Evolutionary conservation across 2,113 vertebrate species (phyloP), one percentile per base, ranked within the genome.

Genomic region (Pleuronectes platessa): DNA sequence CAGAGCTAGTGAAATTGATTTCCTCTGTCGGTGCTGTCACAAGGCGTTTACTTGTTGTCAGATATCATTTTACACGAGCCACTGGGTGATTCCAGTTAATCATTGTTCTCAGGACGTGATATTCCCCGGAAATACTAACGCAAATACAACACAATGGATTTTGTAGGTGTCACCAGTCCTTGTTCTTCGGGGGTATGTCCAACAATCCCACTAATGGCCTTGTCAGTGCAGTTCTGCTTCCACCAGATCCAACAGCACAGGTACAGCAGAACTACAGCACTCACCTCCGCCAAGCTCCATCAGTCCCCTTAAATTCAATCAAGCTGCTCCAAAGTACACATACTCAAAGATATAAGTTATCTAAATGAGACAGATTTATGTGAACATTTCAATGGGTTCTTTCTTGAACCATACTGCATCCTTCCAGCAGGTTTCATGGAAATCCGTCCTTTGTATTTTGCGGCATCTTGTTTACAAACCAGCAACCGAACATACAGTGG

Each of bases 11-110:
- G 42, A 51, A 63, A 77, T 40, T 17, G 68, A 71, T 68, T 83
- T 23, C 10, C 35, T 65, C 60, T 58, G 60, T 64, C 74, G 47
- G 23, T 45, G 42, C 51, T 72, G 69, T 73, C 77, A 79, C 14
- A 47, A 5, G 45, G 47, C 54, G 35, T 68, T 74, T 51, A 49
- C 55, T 35, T 37, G 61, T 47, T 61, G 56, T 56, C 61, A 61
- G 49, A 37, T 27, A 56, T 62, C 7, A 2, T 47, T 21, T 56
- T 49, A 10, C 24, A 61, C 17, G 47, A 37, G 35, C 42, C 21
- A 49, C 21, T 2, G 45, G 53, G 11, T 55, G 53, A 68, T 27
- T 54, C 13, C 14, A 54, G 40, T 54, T 47, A 62, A 55, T 76
- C 26, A 37, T 61, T 47, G 27, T 37, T 69, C 49, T 20, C 47